A percentile compares a stretch with the other conserved stretches of the same genome.
Evolutionary conservation across 2,797 vertebrate genomes (phyloP).

Genomic region (Chelon auratus): DNA sequence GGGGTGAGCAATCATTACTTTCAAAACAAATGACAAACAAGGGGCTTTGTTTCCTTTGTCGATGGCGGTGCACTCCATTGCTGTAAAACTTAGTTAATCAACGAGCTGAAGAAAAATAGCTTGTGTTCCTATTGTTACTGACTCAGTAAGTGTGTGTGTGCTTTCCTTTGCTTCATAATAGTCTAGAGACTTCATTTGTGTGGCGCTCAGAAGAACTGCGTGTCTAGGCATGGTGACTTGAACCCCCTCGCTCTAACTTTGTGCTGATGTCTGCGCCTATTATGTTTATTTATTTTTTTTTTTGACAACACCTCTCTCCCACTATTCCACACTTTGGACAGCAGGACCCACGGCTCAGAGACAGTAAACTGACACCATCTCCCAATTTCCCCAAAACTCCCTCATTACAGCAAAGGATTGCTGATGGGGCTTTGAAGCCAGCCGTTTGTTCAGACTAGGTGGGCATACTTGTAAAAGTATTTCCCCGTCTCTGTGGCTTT

Average conservation of each 20-base stretch:
- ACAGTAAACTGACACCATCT: slow-evolving; percentile 71
- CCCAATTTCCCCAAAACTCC: slow-evolving; percentile 62
- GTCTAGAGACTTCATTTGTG: slow-evolving; percentile 79
- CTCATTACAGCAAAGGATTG: slow-evolving; percentile 78
- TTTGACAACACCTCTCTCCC: slow-evolving; percentile 73
- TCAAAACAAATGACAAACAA: slow-evolving; percentile 73
- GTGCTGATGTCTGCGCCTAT: slow-evolving; percentile 78
- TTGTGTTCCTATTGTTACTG: slow-evolving; percentile 60
- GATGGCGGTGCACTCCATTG: slow-evolving; percentile 40
- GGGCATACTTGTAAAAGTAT: slow-evolving; percentile 36
- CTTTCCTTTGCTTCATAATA: slow-evolving; percentile 59
- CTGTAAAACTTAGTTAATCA: slow-evolving; percentile 73
- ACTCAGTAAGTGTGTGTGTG: slow-evolving; percentile 48
- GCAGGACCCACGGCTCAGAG: slow-evolving; percentile 65
- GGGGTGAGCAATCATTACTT: slow-evolving; percentile 70
- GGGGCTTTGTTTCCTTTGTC: slow-evolving; percentile 69
- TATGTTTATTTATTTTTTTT: slow-evolving; percentile 57
- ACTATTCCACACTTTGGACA: slow-evolving; percentile 75
- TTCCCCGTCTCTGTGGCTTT: slow-evolving; percentile 46
- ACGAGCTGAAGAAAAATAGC: slow-evolving; percentile 57
- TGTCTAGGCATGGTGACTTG: slow-evolving; percentile 60
- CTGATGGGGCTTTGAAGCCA: slow-evolving; percentile 76
- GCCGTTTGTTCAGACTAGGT: slow-evolving; percentile 61
- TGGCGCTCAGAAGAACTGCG: slow-evolving; percentile 69
- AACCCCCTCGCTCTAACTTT: slow-evolving; percentile 72